Percentiles rank a stretch among this genome's conserved stretches.
phyloP scores from a whole-genome alignment of 2,888 invertebrate species.

The Shargacucullia verbasci region DNA sequence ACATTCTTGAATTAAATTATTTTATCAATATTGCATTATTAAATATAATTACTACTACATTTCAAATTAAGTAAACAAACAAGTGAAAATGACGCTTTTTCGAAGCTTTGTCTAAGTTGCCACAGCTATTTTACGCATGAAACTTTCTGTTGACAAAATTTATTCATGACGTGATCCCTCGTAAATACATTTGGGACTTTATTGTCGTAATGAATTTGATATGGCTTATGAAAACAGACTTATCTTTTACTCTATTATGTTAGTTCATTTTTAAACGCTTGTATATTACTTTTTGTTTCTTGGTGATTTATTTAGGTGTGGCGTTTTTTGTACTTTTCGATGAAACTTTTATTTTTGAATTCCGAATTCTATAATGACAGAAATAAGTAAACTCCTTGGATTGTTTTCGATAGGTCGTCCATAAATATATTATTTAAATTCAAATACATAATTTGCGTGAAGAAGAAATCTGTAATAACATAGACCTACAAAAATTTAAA shows the following conservation, averaged over 20 bases:
- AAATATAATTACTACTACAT: too few species aligned
- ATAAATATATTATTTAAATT: too few species aligned
- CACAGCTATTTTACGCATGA: slow-evolving; percentile 84
- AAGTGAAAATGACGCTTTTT: slow-evolving; percentile 43
- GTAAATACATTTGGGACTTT: slow-evolving; percentile 88
- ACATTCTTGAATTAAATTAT: too few species aligned
- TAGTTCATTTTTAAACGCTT: slow-evolving; percentile 59
- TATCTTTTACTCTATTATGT: slow-evolving; percentile 67
- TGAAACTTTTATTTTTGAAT: too few species aligned
- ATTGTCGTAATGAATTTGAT: slow-evolving; percentile 88
- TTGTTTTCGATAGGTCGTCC: too few species aligned
- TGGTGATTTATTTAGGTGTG: slow-evolving; percentile 12
- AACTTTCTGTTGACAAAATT: slow-evolving; percentile 85
- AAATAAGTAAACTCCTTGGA: too few species aligned
- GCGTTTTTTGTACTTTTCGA: background rate
- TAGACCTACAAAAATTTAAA: too few species aligned
- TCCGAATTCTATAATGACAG: too few species aligned
- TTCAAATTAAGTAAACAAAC: background rate
- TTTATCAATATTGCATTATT: too few species aligned
- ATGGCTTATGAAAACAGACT: slow-evolving; percentile 82
- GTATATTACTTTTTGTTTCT: slow-evolving; percentile 27
- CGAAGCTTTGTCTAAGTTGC: slow-evolving; percentile 79
- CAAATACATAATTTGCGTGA: too few species aligned
- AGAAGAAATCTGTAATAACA: too few species aligned
- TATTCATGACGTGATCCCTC: slow-evolving; percentile 88